Conservation (phyloP, 2,797 vertebrate genomes). For the Microctenopoma lineatum region DNA sequence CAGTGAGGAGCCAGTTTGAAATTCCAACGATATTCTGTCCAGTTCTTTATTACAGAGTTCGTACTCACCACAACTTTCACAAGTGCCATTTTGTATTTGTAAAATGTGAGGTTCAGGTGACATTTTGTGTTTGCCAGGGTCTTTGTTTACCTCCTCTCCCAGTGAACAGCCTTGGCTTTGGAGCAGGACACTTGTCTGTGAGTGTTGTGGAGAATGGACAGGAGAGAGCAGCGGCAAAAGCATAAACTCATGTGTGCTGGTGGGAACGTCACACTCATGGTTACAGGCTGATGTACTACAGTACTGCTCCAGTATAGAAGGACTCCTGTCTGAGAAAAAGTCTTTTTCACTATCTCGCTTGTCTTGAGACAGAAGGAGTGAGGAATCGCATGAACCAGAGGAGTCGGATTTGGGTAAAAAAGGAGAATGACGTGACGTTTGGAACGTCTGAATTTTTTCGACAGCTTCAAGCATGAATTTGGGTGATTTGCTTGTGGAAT, state of each 20-base stretch:
- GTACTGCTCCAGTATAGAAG: constrained; percentile 22
- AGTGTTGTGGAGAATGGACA: constrained; percentile 38
- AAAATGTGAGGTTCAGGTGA: neutral
- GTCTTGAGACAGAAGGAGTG: constrained; percentile 31
- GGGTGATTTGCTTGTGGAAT: neutral
- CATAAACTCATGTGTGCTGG: neutral
- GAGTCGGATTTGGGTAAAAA: constrained; percentile 12
- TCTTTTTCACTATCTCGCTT: constrained; percentile 12
- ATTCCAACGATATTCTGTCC: neutral
- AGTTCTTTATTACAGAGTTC: neutral
- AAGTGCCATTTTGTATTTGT: neutral
- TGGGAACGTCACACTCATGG: neutral
- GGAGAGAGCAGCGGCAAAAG: constrained; percentile 65
- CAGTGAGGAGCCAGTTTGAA: neutral
- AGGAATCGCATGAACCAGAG: constrained; percentile 32
- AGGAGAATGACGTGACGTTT: constrained; percentile 5
- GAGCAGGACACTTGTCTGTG: neutral
- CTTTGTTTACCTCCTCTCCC: neutral
- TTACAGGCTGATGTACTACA: neutral
- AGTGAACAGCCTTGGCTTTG: constrained; percentile 12
- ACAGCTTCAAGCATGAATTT: neutral
- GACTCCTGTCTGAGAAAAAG: neutral
- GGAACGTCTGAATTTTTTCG: neutral
- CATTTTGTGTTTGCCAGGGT: neutral
- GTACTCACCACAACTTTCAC: neutral